Evolutionary conservation across 2,888 invertebrate genomes (phyloP).

Genomic region (Ernsta delagoae): DNA sequence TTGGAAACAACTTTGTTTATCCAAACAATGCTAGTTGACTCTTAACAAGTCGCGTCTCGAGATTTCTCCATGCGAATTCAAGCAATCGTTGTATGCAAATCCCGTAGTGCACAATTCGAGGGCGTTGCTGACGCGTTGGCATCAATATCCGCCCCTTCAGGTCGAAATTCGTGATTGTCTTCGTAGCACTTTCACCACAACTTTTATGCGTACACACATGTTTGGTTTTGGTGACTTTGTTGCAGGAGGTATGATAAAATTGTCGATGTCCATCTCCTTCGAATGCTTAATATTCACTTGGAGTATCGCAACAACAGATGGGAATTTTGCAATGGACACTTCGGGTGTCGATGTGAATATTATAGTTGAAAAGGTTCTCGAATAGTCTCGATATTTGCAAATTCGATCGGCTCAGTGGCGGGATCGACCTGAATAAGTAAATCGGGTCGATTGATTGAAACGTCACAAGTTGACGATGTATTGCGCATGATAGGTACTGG

Average conservation of each 20-base stretch:
- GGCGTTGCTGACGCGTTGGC: conserved; percentile 58
- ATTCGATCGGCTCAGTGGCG: conserved; percentile 29
- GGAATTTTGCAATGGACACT: conserved; percentile 13
- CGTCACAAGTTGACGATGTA: conserved; percentile 30
- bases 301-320: conserved; percentile 8
- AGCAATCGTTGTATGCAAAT: conserved; percentile 68
- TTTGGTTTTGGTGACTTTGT: conserved; percentile 17
- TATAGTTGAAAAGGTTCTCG: conserved; percentile 7
- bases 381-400: conserved; percentile 19
- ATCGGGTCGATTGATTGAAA: conserved; percentile 34
- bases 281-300: conserved; percentile 11
- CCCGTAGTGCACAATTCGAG: conserved; percentile 47
- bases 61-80: conserved; percentile 62
- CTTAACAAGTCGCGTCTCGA: conserved; percentile 55
- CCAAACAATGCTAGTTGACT: conserved; percentile 44
- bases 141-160: conserved; percentile 54
- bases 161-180: conserved; percentile 47
- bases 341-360: conserved; percentile 5
- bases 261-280: background rate
- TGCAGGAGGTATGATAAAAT: conserved; percentile 1
- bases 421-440: conserved; percentile 29
- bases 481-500: conserved; percentile 14
- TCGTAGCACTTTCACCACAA: conserved; percentile 48
- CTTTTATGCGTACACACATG: conserved; percentile 21
- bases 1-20: conserved; percentile 42